Evolutionary conservation across 1,140 invertebrate species (phyloP).

Genomic region (Pemphigus obesinymphae): DNA sequence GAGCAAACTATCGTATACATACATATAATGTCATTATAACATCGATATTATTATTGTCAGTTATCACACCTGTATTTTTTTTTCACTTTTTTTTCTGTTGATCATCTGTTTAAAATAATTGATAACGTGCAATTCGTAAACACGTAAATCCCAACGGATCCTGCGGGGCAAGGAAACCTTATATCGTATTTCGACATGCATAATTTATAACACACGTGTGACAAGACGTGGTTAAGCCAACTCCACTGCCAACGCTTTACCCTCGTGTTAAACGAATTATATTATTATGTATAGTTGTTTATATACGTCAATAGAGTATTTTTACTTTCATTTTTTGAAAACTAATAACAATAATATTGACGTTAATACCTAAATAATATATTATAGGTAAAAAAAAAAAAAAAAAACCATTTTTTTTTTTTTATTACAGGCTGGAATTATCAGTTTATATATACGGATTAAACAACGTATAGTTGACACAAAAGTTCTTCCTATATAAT

Average conservation of each 20-base stretch:
- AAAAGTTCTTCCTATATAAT: too few relatives aligned
- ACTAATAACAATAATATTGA: too few relatives aligned
- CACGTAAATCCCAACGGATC: not conserved
- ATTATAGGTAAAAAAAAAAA: too few relatives aligned
- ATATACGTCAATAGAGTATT: too few relatives aligned
- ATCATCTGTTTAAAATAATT: not conserved
- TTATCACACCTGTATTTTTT: too few relatives aligned
- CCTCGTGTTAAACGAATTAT: not conserved
- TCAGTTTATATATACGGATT: too few relatives aligned
- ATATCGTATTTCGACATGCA: not conserved
- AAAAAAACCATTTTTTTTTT: too few relatives aligned
- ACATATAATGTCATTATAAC: not conserved
- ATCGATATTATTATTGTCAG: too few relatives aligned
- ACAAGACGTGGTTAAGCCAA: not conserved
- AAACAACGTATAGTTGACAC: too few relatives aligned
- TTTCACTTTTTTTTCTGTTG: not conserved
- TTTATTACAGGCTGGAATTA: too few relatives aligned
- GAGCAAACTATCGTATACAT: not conserved
- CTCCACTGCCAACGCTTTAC: not conserved
- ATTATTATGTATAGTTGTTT: not conserved
- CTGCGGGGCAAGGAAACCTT: not conserved
- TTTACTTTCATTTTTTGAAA: too few relatives aligned
- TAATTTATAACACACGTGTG: slow-evolving; percentile 2
- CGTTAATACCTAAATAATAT: too few relatives aligned
- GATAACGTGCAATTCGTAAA: not conserved